These are phyloP conservation scores for Oscheius sp. DNA, from an alignment of 2,888 invertebrate species.

Conservation along the genomic window DNA sequence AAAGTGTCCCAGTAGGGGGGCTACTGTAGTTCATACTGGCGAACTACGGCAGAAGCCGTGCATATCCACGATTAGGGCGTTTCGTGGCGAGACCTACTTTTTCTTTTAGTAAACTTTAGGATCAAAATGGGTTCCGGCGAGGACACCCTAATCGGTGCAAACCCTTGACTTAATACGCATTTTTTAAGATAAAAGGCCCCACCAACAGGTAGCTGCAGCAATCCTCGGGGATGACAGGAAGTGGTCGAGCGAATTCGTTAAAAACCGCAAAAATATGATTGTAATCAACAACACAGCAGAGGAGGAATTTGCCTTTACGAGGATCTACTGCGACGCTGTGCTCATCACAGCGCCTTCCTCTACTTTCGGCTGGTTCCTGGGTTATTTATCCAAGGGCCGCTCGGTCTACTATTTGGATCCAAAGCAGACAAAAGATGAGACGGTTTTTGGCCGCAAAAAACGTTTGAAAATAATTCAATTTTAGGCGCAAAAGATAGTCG, in stretches of 20 bases:
- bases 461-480: no score
- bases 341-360: not conserved
- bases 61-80: no score
- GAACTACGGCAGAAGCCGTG: no score
- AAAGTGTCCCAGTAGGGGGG: no score
- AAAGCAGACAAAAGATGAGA: not conserved
- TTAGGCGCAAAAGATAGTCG: no score
- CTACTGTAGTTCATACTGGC: no score
- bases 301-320: not conserved
- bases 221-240: not conserved
- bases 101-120: no score
- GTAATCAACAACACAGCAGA: not conserved
- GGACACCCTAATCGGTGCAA: not conserved
- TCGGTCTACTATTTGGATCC: not conserved
- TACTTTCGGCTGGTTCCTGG: not conserved
- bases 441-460: no score
- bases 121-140: no score
- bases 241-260: not conserved
- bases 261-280: not conserved
- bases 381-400: not conserved
- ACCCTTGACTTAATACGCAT: not conserved
- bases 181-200: not conserved
- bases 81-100: no score
- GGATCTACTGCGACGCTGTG: not conserved
- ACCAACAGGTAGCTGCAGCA: not conserved